Base-by-base conservation (phyloP, 2,888 invertebrate genomes). In the Ennomos erosarius region DNA sequence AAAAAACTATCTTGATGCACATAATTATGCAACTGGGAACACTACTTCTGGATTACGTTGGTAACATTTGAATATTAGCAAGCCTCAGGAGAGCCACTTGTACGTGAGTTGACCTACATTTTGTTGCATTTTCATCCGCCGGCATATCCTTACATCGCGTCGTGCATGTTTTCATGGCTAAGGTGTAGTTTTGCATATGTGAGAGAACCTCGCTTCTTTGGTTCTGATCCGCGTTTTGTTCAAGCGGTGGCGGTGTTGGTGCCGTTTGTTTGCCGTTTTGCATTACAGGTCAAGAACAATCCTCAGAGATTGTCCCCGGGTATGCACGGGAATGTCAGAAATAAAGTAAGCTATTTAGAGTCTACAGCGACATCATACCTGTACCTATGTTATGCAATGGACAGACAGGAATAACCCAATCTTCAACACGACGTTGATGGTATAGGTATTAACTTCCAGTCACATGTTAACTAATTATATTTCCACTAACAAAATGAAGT, bases 231-330 rank as follows among this genome's bases (percentile, higher is more conserved):
- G 39, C 66, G 69, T 76, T 75, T 73, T 75, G 75, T 76, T 69
- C 58, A 68, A 38, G 48, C 70, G 66, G 57, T 71, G 70, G 66
- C 70, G 73, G 70, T 72, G 65, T 61, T 62, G 69, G 63, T 68
- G 70, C 66, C 80, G 81, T 26, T 84, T 84, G 82, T 86, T 80
- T 75, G 69, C 64, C 78, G 79, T 82, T 87, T 85, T 82, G 75
- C 79, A 81, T 78, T 78, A 77, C 79, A 75, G 87, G 88, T 89
- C 88, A 88, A 89, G 85, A 82, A 81, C 82, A 83, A 82, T 84
- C 79, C 82, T 84, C 74, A 46, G 75, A 81, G 82, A 84, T 79
- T 79, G 87, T 85, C 75, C 66, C 70, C 64, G 74, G 83, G 78
- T 71, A 65, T 64, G 69, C 64, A 66, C 65, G 59, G 52, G 70